Evolutionary conservation across 2,113 vertebrate genomes (phyloP), one percentile per base, ranked within the genome.

Genomic region (Apaloderma vittatum): DNA sequence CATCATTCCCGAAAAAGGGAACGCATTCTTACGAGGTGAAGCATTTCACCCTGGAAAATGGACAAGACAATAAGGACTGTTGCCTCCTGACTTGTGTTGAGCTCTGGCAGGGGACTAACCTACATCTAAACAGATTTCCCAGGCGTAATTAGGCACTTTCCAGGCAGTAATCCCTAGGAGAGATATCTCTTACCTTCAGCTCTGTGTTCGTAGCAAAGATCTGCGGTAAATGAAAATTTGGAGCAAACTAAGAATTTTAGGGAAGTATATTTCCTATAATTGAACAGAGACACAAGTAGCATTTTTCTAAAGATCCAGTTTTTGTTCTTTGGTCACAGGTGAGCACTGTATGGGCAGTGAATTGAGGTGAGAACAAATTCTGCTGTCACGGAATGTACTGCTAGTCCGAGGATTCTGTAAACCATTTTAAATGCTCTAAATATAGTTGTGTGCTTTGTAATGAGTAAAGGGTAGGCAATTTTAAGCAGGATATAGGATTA

Each of bases 1-100:
- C 93, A 66, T 45, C 23, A 1, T 78, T 76, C 57, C 91, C n/a
- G n/a, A n/a, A n/a, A 48, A 74, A 88, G 37, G 75, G 75, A 90
- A 46, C 37, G 45, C 91, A 85, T 94, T 95, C 84, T 70, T 95
- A 27, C 59, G 84, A 88, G 40, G 34, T 94, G 86, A 95, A 88
- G 34, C 68, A 85, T 75, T 94, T 81, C 86, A 84, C 65, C 73
- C 48, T 92, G 76, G 83, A 86, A 84, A 95, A 91, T 5, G 30
- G 70, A 70, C 74, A 51, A 52, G 71, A 58, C 0, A 29, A 55
- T 87, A 91, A 93, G 40, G 54, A 37, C n/a, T 12, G 2, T 13
- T 48, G 54, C 36, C 46, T 94, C 65, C 75, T 84, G 76, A 71
- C 89, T 81, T 22, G 32, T 15, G 24, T 26, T 65, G 80, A 88